These are phyloP conservation scores for Drosophila emarginata DNA, from an alignment of 2,888 invertebrate genomes.

Conservation along the genomic window DNA sequence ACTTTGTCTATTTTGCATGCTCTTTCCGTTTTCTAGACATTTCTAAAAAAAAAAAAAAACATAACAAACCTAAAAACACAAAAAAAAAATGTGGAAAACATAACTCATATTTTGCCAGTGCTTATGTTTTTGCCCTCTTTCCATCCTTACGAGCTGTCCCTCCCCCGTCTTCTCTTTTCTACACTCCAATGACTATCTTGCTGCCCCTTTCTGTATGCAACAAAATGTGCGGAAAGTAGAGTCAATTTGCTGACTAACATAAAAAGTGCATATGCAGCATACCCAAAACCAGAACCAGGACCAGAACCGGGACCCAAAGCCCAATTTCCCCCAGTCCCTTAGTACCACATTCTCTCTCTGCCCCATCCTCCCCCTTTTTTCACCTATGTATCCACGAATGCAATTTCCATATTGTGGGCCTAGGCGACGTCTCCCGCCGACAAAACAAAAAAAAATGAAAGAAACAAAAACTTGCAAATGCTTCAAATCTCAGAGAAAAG, in stretches of 20 bases:
- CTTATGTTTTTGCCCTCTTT: constrained; percentile 12
- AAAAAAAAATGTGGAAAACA: constrained; percentile 16
- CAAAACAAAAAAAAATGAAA: not conserved
- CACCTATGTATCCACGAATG: constrained; percentile 24
- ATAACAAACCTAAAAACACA: not conserved
- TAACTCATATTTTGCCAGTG: constrained; percentile 31
- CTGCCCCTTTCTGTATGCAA: constrained; percentile 31
- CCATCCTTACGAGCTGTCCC: not conserved
- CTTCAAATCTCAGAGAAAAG: constrained; percentile 52
- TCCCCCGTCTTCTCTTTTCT: constrained; percentile 5
- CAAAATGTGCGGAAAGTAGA: constrained; percentile 60
- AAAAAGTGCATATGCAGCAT: constrained; percentile 52
- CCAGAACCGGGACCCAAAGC: not conserved
- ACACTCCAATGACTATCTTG: not conserved
- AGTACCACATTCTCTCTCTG: too few relatives aligned
- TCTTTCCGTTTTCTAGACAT: constrained; percentile 2
- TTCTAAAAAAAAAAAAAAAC: not conserved
- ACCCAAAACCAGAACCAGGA: not conserved
- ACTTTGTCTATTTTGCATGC: not conserved
- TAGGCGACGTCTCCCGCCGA: constrained; percentile 12
- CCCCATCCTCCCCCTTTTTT: not conserved
- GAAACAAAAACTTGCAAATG: constrained; percentile 40
- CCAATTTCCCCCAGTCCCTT: not conserved
- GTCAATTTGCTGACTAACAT: constrained; percentile 61
- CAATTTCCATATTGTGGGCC: constrained; percentile 45